Evolutionary conservation across 2,797 vertebrate species (phyloP), one percentile per base, ranked within the genome.

Genomic region (Bufotes viridis): DNA sequence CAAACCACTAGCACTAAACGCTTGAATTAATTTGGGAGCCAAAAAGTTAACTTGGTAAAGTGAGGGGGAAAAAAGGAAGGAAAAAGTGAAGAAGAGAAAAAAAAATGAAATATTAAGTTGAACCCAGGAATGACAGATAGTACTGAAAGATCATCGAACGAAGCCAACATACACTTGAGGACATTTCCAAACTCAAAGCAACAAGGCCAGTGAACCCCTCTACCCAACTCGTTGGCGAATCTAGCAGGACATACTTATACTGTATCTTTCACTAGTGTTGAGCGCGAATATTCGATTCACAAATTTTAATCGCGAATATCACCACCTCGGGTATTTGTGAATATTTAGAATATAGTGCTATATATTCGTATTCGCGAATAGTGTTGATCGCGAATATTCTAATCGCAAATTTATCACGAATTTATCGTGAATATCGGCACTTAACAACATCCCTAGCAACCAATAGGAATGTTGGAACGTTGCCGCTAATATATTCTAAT

Each of bases 21-120:
- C 81, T 76, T 85, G 86, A 88, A 89, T 90, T 86, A 53, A 91
- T 89, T 91, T 92, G 87, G 91, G 61, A 83, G 89, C 69, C 51
- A 90, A 83, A 89, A 93, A 94, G 92, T 95, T 94, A 92, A 93
- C 91, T 92, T 91, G 84, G 87, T 81, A 26, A 78, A 87, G 80
- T 55, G 69, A 65, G 34, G 81, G 87, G 34, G 34, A 3, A 34
- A 34, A 34, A 34, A 79, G 29, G 84, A 42, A 51, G 42, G 55
- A 57, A 79, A 51, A 69, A 13, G 22, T 60, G 2, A 20, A 60
- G 42, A 34, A 34, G 42, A 42, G 42, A 42, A 26, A 65, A 42
- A 65, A n/a, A 3, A 72, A 34, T 34, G 2, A 34, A 20, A 26
- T 60, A 74, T 60, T 14, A 34, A 51, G 51, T 55, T 58, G 22